Conservation (phyloP, 2,113 vertebrate species). For the Stigmatopora argus region DNA sequence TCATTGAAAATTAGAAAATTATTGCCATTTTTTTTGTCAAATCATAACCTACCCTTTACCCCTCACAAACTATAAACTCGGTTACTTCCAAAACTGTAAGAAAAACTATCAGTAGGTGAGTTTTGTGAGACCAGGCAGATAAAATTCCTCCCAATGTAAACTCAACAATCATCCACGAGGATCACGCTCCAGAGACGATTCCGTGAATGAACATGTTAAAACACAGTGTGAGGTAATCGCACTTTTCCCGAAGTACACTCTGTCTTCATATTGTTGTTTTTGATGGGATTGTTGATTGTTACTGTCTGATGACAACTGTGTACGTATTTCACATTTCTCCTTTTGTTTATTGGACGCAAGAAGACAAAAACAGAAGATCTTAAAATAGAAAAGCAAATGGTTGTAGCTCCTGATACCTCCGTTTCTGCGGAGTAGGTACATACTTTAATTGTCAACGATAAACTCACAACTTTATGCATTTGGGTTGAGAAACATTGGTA, state of each 20-base stretch:
- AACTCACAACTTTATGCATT: no score
- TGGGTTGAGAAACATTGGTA: background rate
- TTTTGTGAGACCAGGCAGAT: background rate
- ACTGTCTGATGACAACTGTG: slow-evolving; percentile 1
- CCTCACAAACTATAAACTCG: background rate
- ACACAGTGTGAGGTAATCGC: slow-evolving; percentile 1
- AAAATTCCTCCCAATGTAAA: background rate
- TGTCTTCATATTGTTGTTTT: background rate
- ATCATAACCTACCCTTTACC: background rate
- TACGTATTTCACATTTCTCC: background rate
- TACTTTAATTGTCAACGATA: background rate
- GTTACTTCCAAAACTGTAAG: background rate
- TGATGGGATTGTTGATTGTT: slow-evolving; percentile 1
- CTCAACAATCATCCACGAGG: background rate
- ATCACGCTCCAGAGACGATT: background rate
- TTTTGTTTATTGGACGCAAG: background rate
- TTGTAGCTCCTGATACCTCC: no score
- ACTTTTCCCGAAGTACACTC: background rate
- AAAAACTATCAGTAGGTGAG: background rate
- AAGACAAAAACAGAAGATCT: background rate
- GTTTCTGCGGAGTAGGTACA: background rate
- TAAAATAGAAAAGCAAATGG: background rate
- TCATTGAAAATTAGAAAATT: background rate
- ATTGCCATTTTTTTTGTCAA: background rate
- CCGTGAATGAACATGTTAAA: slow-evolving; percentile 6